Base-by-base conservation (phyloP, 2,113 vertebrate species). In the Ascaphus truei region DNA sequence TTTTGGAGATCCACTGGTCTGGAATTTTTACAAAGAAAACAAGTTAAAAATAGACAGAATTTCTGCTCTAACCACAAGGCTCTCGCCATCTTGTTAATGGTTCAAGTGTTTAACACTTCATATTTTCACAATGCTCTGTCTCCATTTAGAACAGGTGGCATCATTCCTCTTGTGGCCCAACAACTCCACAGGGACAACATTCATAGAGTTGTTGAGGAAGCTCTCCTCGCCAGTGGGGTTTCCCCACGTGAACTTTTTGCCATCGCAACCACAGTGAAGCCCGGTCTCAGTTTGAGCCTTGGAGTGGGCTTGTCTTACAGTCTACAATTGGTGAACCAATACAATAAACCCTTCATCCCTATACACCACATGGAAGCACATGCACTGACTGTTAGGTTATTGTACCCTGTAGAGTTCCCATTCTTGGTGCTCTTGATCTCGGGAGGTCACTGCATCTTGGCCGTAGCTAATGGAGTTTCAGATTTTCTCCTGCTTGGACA, bases 361-460 rank as follows among this genome's bases (percentile, higher is more conserved):
- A 89, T 98, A 55, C 97, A 99, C 67, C 97, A 99, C 77, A 98
- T 99, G 97, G 97, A 98, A 61, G 97, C 97, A 6, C 97, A 99
- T 0, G 96, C 97, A 0, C 85, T 99, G 30, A 99, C 95, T 1
- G 34, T 93, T 72, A 86, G 96, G 58, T 88, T 98, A 80, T 89
- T 90, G 0, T 82, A 91, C 4, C 77, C 61, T 0, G 78, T 98
- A 4, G 74, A 86, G 1, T 99, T 98, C 69, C 97, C 97, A 2
- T 99, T 98, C 75, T 84, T 99, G 16, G 97, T 98, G 3, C 91
- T 99, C 55, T 78, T 99, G 0, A 74, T 99, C 23, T 98, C 96
- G 1, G 97, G 97, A 7, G 96, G 97, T 16, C 96, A 99, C 78
- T 91, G 94, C 4, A 87, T 99, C 1, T 79, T 99, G 26, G 93